Conservation (phyloP, 2,888 invertebrate genomes). For the Ecliptopera silaceata region DNA sequence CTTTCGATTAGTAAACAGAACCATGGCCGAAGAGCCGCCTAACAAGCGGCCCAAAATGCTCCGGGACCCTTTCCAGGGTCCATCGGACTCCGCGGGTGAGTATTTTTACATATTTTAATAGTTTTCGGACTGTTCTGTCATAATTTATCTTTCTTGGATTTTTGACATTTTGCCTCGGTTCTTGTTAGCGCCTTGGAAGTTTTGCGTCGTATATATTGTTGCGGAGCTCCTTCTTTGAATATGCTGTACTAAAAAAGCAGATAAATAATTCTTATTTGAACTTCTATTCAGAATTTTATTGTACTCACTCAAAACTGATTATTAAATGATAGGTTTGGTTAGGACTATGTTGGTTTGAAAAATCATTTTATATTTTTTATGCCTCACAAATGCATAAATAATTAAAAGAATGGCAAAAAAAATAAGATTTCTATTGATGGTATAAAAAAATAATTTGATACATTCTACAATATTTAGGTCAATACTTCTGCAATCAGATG, state of each 20-base stretch:
- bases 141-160: conserved; percentile 69
- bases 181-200: conserved; percentile 76
- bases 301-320: background rate
- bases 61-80: conserved; percentile 90
- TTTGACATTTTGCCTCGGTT: conserved; percentile 76
- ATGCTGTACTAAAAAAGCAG: background rate
- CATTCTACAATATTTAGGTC: conserved; percentile 21
- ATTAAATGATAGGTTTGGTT: background rate
- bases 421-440: too few species aligned
- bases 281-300: conserved; percentile 4
- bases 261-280: conserved; percentile 4
- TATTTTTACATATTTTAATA: conserved; percentile 67
- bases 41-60: conserved; percentile 97
- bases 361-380: too few species aligned
- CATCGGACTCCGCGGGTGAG: conserved; percentile 91
- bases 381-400: too few species aligned
- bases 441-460: background rate
- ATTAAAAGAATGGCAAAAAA: too few species aligned
- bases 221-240: conserved; percentile 37
- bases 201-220: conserved; percentile 78
- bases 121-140: conserved; percentile 73
- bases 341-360: background rate
- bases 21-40: conserved; percentile 98
- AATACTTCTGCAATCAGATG: conserved; percentile 15
- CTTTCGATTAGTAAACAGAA: conserved; percentile 87